A percentile compares a stretch with the other conserved stretches of the same genome.
Conservation (phyloP, 2,888 invertebrate species). For the Macaria liturata region DNA sequence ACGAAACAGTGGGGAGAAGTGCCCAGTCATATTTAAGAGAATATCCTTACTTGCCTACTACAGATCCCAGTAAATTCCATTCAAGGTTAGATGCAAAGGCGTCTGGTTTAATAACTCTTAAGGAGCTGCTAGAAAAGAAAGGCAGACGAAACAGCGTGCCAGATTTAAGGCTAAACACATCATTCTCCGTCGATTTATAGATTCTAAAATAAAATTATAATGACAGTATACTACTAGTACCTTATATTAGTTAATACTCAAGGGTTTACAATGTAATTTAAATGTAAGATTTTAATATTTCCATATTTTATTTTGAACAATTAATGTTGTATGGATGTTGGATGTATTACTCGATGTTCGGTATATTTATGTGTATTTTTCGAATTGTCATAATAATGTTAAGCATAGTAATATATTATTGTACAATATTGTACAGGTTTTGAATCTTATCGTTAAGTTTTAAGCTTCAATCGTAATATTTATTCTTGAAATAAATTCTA, state of each 20-base stretch:
- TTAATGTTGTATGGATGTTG: no score
- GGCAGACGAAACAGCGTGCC: constrained; percentile 76
- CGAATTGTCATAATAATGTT: constrained; percentile 29
- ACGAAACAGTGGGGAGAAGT: constrained; percentile 61
- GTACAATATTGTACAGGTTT: constrained; percentile 77
- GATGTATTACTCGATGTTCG: no score
- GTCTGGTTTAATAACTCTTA: constrained; percentile 73
- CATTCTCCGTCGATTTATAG: constrained; percentile 66
- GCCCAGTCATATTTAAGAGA: constrained; percentile 76
- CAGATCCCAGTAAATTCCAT: constrained; percentile 75
- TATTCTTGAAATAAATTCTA: constrained; percentile 55
- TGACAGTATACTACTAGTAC: constrained; percentile 60
- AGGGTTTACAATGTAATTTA: constrained; percentile 23
- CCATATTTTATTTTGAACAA: neutral
- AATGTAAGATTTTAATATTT: constrained; percentile 4
- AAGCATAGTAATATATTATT: constrained; percentile 43
- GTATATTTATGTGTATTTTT: constrained; percentile 19
- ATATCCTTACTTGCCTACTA: constrained; percentile 78
- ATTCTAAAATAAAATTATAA: constrained; percentile 29
- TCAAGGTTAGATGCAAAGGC: constrained; percentile 72
- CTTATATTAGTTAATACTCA: constrained; percentile 58
- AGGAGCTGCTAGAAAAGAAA: constrained; percentile 61
- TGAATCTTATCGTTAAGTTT: constrained; percentile 67
- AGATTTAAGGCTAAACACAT: constrained; percentile 68
- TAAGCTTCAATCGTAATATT: constrained; percentile 66